phyloP scores from a whole-genome alignment of 2,113 vertebrate species.

The Cinclus mexicanus region DNA sequence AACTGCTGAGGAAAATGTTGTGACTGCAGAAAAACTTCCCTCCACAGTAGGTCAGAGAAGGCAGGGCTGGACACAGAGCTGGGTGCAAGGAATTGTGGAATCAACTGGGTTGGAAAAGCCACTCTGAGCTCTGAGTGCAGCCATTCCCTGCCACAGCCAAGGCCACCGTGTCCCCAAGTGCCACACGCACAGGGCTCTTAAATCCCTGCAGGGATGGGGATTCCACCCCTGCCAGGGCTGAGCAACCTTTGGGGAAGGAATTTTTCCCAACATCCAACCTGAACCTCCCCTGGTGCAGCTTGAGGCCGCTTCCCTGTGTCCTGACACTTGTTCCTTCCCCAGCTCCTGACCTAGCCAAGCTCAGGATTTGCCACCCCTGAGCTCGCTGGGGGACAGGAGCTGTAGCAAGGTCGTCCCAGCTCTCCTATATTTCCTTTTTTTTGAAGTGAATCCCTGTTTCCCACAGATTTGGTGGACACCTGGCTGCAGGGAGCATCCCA shows the following conservation, averaged over 20 bases:
- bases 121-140: no score
- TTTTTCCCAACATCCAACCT: not conserved
- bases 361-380: not conserved
- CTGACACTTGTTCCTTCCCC: not conserved
- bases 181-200: rapidly evolving
- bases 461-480: not conserved
- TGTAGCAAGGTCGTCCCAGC: not conserved
- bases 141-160: not conserved
- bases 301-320: not conserved
- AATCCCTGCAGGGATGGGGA: not conserved
- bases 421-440: rapidly evolving
- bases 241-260: not conserved
- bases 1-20: not conserved
- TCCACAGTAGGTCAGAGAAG: not conserved
- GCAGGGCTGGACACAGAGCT: rapidly evolving
- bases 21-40: not conserved
- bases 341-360: rapidly evolving
- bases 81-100: rapidly evolving
- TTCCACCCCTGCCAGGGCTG: not conserved
- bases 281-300: not conserved
- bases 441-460: not conserved
- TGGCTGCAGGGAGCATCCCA: not conserved
- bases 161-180: not conserved
- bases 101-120: rapidly evolving
- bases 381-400: not conserved